phyloP scores from a whole-genome alignment of 1,140 invertebrate genomes.

The Aphis craccivora region DNA sequence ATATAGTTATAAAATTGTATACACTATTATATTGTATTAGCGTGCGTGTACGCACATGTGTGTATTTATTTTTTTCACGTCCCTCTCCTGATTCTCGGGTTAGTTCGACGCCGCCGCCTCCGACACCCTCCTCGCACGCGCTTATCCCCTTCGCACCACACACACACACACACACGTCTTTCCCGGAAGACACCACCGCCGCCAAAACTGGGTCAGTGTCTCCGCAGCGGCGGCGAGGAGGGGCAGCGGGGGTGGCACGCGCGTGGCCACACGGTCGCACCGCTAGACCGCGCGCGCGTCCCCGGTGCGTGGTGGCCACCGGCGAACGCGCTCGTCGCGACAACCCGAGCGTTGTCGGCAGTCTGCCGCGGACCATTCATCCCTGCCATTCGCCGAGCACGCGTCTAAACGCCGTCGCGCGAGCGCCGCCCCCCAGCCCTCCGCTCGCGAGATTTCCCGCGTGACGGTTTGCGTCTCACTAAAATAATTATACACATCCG shows the following conservation, averaged over 20 bases:
- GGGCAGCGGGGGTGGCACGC: neutral
- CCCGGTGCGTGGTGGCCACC: neutral
- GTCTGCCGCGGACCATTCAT: constrained; percentile 57
- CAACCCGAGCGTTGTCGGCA: constrained; percentile 35
- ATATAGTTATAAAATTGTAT: neutral
- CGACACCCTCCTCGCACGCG: neutral
- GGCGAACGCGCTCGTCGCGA: constrained; percentile 16
- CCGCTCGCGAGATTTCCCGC: constrained; percentile 14
- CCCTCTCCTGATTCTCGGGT: neutral
- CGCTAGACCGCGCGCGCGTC: constrained; percentile 44
- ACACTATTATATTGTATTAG: neutral
- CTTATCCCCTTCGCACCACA: neutral
- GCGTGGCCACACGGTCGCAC: neutral
- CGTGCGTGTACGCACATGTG: neutral
- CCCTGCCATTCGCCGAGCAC: constrained; percentile 54
- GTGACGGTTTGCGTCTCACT: constrained; percentile 4
- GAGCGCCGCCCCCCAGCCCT: neutral
- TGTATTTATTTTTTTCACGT: neutral
- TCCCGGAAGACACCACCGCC: neutral
- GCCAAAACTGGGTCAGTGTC: constrained; percentile 26
- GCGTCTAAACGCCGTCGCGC: constrained; percentile 27
- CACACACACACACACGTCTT: neutral
- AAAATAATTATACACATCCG: neutral
- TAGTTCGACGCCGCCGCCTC: neutral
- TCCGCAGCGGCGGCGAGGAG: neutral